Evolutionary conservation across 2,113 vertebrate species (phyloP).

Genomic region (Ursus arctos): DNA sequence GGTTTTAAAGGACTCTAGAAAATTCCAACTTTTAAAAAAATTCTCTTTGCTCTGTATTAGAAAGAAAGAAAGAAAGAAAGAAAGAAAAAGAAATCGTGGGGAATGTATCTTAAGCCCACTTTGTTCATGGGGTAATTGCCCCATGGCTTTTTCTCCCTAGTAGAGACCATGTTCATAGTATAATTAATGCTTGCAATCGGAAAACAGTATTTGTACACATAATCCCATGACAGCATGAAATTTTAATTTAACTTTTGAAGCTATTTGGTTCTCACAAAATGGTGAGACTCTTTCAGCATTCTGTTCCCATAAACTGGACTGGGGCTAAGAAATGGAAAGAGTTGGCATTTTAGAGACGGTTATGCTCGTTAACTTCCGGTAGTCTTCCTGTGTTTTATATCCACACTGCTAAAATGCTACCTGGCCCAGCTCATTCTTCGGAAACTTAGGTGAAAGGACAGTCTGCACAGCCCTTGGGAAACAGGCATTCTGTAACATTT

Average conservation of each 20-base stretch:
- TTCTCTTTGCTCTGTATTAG: not conserved
- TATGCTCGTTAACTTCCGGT: not conserved
- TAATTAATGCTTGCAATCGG: not conserved
- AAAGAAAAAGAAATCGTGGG: not conserved
- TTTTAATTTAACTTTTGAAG: not conserved
- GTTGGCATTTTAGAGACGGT: not conserved
- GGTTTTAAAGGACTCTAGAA: conserved; percentile 15
- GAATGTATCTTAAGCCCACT: not conserved
- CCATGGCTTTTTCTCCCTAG: too few species aligned
- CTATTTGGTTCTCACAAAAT: not conserved
- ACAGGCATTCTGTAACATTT: not conserved
- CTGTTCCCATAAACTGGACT: not conserved
- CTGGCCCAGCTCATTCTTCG: not conserved
- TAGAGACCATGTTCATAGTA: not conserved
- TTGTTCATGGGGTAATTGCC: not conserved
- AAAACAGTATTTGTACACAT: not conserved
- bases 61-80: not conserved
- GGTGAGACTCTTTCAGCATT: not conserved
- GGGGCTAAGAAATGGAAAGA: not conserved
- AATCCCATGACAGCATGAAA: not conserved
- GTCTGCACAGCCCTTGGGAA: not conserved
- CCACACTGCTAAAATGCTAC: not conserved
- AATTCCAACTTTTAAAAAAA: not conserved
- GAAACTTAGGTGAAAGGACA: not conserved
- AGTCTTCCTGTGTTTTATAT: not conserved